Evolutionary conservation across 2,113 vertebrate species (phyloP).

Genomic region (Cranoglanis bouderius): DNA sequence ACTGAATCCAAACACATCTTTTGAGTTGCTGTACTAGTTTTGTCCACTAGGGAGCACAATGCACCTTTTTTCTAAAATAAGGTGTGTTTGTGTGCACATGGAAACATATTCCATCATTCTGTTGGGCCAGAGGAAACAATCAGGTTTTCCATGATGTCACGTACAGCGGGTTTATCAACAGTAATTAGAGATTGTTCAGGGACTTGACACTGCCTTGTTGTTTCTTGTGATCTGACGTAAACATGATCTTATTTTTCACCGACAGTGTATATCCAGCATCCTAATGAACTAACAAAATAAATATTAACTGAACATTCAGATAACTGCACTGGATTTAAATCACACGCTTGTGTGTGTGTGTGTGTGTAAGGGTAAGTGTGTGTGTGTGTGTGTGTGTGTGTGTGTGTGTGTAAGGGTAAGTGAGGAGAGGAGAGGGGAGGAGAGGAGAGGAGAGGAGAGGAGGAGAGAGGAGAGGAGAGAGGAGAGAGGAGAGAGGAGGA

Average conservation of each 20-base stretch:
- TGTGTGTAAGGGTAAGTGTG: neutral
- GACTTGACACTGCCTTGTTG: neutral
- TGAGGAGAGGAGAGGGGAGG: no score
- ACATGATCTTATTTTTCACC: neutral
- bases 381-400: neutral
- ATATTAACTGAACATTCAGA: neutral
- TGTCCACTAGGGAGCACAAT: constrained; percentile 28
- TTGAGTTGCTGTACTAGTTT: neutral
- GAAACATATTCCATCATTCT: neutral
- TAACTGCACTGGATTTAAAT: neutral
- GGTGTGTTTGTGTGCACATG: neutral
- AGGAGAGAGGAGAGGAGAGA: no score
- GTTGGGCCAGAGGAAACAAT: neutral
- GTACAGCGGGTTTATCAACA: neutral
- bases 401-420: no score
- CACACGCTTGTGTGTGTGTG: neutral
- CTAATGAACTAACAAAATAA: neutral
- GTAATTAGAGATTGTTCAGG: neutral
- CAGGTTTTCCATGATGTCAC: constrained; percentile 27
- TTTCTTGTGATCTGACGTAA: neutral
- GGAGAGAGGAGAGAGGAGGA: no score
- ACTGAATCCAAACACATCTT: neutral
- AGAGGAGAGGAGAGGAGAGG: no score
- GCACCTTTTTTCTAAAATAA: neutral
- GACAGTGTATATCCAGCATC: neutral